Evolutionary conservation across 2,888 invertebrate species (phyloP), one percentile per base, ranked within the genome.

Genomic region (Oscheius sp.): DNA sequence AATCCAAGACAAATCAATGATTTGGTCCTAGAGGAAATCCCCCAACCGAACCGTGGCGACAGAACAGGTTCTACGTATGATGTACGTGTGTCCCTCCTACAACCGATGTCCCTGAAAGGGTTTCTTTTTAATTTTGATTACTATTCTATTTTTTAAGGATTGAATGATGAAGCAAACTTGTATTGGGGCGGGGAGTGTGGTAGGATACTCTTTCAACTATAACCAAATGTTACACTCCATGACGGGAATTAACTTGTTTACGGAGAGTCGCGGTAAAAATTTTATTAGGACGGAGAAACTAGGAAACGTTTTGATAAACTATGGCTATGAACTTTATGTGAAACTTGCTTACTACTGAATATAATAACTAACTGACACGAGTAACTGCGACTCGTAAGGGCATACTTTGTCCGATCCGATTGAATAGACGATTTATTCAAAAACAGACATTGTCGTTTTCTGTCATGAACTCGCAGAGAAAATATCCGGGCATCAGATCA

Each of bases 401-500:
- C 21, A 21, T 21, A 21, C 21, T 21, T 21, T 21, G 21, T 21
- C 21, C 21, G 21, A 21, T 42, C 42, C 42, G 7, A 42, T 42
- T 42, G 3, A 5, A 42, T 7, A 42, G 42, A 42, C 2, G 47
- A 10, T 53, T 35, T 53, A 32, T 11, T 68, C 35, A 68, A 21
- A 68, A 53, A 37, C 68, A 68, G 33, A 68, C 55, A 53, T 68
- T 53, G 1, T 51, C 53, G 21, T 68, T 68, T 7, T 53, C 37
- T 11, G 68, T 55, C 2, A 68, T n/a, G 42, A 55, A 68, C 33
- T 68, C 68, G 55, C 68, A 68, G 42, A 68, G 68, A 33, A 68
- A 68, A 35, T 68, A 68, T 9, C 68, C n/a, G 2, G 53, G 53
- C 33, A 68, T 33, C 2, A 55, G 35, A 21, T 68, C 68, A 2